Evolutionary conservation across 2,888 invertebrate species (phyloP), one percentile per base, ranked within the genome.

Genomic region (Aplocera efformata): DNA sequence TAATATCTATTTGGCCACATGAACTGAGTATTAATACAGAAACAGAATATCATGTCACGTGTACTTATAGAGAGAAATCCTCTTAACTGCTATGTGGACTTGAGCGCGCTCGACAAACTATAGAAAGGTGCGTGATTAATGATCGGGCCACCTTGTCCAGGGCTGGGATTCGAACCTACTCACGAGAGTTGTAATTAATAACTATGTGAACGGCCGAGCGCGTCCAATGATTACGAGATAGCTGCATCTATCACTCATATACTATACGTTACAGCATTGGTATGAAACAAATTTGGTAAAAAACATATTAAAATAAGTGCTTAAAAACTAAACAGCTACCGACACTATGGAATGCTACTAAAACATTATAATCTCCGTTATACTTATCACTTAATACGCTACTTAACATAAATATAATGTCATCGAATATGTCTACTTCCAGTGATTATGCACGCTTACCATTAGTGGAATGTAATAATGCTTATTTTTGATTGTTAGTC

Each of bases 241-340:
- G 58, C 62, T 65, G 67, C 70, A 60, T 60, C 65, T 62, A 56
- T 51, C 51, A 56, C 60, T 53, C 63, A 69, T 66, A 68, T 64
- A 72, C 64, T 74, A 76, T 61, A 72, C 67, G 67, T 79, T 79
- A 79, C 74, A 79, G 77, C 85, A 86, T 85, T 86, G 86, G 85
- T 85, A 85, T 85, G 72, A 75, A 77, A 79, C 72, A 67, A 84
- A 84, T 84, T 86, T 85, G 84, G 85, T 84, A 82, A 83, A 72
- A 72, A 74, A 72, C 66, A 57, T 48, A 48, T 40, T 53, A 48
- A 46, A 63, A 70, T 79, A 80, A 74, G 78, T 72, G 69, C 80
- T 83, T 77, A 65, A 22, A 33, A 53, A 69, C 75, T 82, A 81
- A 64, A 74, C 73, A 82, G 77, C 83, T 84, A 84, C 77, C 76